Base-by-base conservation (phyloP, 2,797 vertebrate genomes). In the Apogon hyalosoma region DNA sequence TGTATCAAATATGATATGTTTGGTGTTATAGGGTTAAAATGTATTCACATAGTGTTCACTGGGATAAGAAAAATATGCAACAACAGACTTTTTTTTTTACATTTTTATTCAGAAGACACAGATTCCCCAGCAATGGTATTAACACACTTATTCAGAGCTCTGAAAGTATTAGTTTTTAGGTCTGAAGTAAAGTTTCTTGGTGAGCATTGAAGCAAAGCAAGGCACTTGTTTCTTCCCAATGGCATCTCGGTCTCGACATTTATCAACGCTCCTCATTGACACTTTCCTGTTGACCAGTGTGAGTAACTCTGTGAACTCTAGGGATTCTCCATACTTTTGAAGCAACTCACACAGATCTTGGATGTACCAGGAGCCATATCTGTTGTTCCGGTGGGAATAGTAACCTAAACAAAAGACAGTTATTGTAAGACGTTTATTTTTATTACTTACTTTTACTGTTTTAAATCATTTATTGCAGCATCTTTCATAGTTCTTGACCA, bases 171-270 rank as follows among this genome's bases (percentile, higher is more conserved):
- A 87, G 49, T 92, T 85, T 79, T 96, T 98, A 14, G 93, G 90
- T 57, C 83, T 78, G 75, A 99, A 96, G 86, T 94, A 95, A 6
- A 99, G 84, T 83, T 96, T 99, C 90, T 97, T 99, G 13, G 97
- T 99, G 67, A 99, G 90, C 98, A 99, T 99, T 0, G 98, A 99
- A 11, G 95, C 94, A 80, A 99, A 99, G 80, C 96, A 99, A 18
- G 98, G 97, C 2, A 99, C 94, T 89, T 99, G 98, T 74, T 99
- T 99, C 86, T 99, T 99, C 18, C 97, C 97, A 2, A 96, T 90
- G 3, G 94, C 91, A 0, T 4, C 85, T 0, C 0, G 63, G 51
- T 96, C 95, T 1, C 0, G 82, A 74, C 86, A 84, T 0, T 48
- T 19, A 3, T 52, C 86, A 2, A 99, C 96, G 0, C 55, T 93